These are phyloP conservation scores for Arbacia lixula DNA, from an alignment of 53 echinoderm and acorn worm species.

Conservation along the genomic window DNA sequence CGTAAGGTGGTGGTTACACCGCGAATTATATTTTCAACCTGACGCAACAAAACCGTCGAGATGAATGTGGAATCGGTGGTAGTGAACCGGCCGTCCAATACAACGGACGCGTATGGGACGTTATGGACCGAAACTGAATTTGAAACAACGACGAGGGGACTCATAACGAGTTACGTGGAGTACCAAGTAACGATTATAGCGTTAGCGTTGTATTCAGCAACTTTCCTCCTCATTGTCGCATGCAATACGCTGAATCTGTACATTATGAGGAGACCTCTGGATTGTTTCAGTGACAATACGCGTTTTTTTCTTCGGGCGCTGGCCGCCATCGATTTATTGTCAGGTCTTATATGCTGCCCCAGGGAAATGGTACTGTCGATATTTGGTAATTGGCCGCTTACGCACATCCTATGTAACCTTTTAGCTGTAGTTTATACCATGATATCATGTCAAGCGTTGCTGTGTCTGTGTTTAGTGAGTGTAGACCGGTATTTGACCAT, in stretches of 20 bases:
- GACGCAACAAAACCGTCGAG: too few species aligned
- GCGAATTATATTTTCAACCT: too few species aligned
- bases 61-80: not conserved
- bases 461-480: constrained; percentile 46
- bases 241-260: constrained; percentile 42
- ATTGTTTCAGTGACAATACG: constrained; percentile 56
- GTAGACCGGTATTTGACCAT: constrained; percentile 37
- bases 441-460: constrained; percentile 31
- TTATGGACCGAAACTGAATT: not conserved
- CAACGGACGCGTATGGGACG: not conserved
- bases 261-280: constrained; percentile 41
- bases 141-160: not conserved
- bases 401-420: constrained; percentile 16
- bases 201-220: constrained; percentile 13
- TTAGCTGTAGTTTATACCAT: constrained; percentile 40
- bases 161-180: not conserved
- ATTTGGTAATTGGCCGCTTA: constrained; percentile 36
- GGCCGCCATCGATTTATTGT: constrained; percentile 31
- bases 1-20: too few species aligned
- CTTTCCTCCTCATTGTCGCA: constrained; percentile 8
- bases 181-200: constrained; percentile 33
- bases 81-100: not conserved
- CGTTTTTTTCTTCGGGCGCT: constrained; percentile 41
- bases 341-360: constrained; percentile 39
- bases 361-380: constrained; percentile 37